A percentile compares a stretch with the other conserved stretches of the same genome.
Conservation (phyloP, 2,113 vertebrate species). For the Felis catus region F.catus_Fca126_mat1.0 CM031412.1:28570001-28570500, state of each 20-base stretch:
- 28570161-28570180: neutral
- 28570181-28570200: neutral
- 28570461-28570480: neutral
- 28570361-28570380: conserved; percentile 46
- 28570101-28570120: neutral
- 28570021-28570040: neutral
- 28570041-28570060: neutral
- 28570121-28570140: neutral
- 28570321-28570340: conserved; percentile 51
- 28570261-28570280: conserved; percentile 61
- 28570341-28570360: conserved; percentile 49
- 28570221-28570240: neutral
- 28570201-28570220: conserved; percentile 38
- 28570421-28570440: neutral
- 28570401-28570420: conserved; percentile 51
- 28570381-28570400: conserved; percentile 60
- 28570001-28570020: neutral
- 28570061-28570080: neutral
- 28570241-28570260: conserved; percentile 49
- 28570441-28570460: conserved; percentile 24
- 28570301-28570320: conserved; percentile 63
- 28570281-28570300: conserved; percentile 44
- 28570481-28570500: too few relatives aligned
- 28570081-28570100: neutral
- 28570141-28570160: neutral